Base-by-base conservation (phyloP, 2,888 invertebrate species). In the Drosophila parthenogenetica region DNA sequence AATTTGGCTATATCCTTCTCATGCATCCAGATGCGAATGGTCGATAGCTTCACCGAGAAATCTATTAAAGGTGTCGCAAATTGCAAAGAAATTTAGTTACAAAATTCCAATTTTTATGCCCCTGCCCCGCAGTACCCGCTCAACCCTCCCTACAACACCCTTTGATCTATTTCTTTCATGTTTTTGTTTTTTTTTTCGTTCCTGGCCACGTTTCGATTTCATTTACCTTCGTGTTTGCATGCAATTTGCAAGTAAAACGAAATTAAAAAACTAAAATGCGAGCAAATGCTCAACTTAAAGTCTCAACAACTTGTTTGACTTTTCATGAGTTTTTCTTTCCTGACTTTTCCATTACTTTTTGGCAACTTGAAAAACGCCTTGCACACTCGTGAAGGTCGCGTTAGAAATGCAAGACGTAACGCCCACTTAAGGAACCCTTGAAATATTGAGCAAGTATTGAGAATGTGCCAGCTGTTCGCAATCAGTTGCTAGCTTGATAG, bases 11-110 rank as follows among this genome's bases (percentile, higher is more conserved):
- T 94, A 92, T 98, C 97, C 91, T 96, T 95, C 92, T 98, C 98
- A 92, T 98, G 97, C 86, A 98, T 97, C 98, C 98, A 98, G 93
- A 98, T 98, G 80, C 98, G 94, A 76, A 98, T 98, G 90, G 97
- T 98, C 77, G 98, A 96, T 64, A 96, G 94, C 87, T 96, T 96
- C 86, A 97, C 95, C 89, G 96, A 95, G 90, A 96, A 93, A 91
- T 94, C 97, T 96, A 92, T 88, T 81, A 79, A 63, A 43, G 54
- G 54, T 42, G 54, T 54, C 54, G 42, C 54, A 54, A 54, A 54
- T 42, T 43, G 54, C 54, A 43, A 35, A 14, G 32, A 43, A 42
- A 50, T 60, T 51, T 37, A 51, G 51, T 60, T 60, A 8, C 37
- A 19, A 32, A 17, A 14, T n/a, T 16, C 55, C 40, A 29, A 13